phyloP scores from a whole-genome alignment of 2,888 invertebrate genomes.

The Acanthoscelides obtectus region DNA sequence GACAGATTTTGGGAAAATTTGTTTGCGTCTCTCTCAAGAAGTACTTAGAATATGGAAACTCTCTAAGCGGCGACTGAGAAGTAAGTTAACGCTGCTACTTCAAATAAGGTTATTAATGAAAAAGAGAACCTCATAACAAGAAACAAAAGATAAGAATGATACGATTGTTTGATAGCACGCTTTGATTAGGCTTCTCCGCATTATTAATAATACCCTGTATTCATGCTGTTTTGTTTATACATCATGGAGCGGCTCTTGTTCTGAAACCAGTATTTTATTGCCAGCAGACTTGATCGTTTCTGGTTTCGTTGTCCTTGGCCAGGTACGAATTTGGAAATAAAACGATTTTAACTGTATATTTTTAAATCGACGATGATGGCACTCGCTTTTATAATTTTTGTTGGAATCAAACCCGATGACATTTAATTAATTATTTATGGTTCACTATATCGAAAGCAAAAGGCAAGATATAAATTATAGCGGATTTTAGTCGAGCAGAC shows the following conservation, averaged over 20 bases:
- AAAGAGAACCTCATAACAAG: too few relatives aligned
- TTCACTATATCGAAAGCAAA: not conserved
- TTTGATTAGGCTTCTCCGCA: too few relatives aligned
- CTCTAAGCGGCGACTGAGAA: too few relatives aligned
- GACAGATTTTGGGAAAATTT: too few relatives aligned
- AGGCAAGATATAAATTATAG: not conserved
- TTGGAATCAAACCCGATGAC: not conserved
- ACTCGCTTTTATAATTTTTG: not conserved
- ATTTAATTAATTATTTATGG: not conserved
- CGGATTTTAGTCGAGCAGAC: not conserved
- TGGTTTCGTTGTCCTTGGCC: not conserved
- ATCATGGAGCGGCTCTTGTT: not conserved
- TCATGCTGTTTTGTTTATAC: too few relatives aligned
- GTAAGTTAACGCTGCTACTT: too few relatives aligned
- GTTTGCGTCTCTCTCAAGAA: too few relatives aligned
- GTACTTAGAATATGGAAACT: too few relatives aligned
- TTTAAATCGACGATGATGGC: not conserved
- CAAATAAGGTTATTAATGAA: too few relatives aligned
- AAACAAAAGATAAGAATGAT: too few relatives aligned
- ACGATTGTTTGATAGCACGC: too few relatives aligned
- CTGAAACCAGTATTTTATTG: not conserved
- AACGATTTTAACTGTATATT: not conserved
- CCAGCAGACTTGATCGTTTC: not conserved
- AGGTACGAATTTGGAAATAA: not conserved
- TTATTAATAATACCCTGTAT: too few relatives aligned